Percentiles rank a stretch among this genome's conserved stretches.
phyloP scores from a whole-genome alignment of 2,797 vertebrate species.

The Pseudomugil tenellus region DNA sequence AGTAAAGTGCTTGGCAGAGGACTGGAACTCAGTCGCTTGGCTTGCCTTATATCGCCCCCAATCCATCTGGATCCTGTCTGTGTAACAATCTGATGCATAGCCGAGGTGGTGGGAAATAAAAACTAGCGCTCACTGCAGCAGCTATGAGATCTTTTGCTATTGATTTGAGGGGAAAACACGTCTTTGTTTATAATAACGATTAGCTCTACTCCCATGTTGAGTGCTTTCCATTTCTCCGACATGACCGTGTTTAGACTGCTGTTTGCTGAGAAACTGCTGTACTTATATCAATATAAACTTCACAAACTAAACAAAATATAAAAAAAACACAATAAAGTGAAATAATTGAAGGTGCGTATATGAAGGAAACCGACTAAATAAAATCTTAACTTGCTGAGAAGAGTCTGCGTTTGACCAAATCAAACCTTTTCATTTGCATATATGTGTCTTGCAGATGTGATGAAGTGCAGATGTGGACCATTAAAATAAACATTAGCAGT shows the following conservation, averaged over 20 bases:
- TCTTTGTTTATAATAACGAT: neutral
- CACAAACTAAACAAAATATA: no score
- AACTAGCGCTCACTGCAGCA: neutral
- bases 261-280: neutral
- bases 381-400: no score
- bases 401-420: no score
- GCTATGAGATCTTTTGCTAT: neutral
- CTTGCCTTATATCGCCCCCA: neutral
- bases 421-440: no score
- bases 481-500: no score
- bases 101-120: neutral
- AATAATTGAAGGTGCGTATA: no score
- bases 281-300: no score
- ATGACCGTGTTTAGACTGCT: neutral
- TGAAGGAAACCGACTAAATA: no score
- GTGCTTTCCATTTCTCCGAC: neutral
- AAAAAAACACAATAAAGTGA: no score
- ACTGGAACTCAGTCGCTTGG: neutral
- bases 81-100: neutral
- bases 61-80: neutral
- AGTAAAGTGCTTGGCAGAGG: neutral
- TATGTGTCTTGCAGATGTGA: no score
- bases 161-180: neutral
- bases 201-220: neutral
- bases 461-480: no score